Evolutionary conservation across 2,113 vertebrate species (phyloP).

Genomic region (Eudorcas thomsonii): DNA sequence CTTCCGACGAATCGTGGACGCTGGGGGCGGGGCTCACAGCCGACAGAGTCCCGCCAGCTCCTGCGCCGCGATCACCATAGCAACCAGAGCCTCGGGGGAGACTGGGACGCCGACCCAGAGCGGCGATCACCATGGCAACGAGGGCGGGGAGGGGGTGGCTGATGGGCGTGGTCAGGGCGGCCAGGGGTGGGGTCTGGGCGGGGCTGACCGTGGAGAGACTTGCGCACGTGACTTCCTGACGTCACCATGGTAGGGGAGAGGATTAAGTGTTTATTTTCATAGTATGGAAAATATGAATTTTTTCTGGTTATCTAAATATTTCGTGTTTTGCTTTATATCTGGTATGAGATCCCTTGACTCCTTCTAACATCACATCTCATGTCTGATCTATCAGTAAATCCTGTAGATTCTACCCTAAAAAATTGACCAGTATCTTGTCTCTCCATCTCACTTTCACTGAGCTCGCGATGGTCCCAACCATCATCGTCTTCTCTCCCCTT

Average conservation of each 20-base stretch:
- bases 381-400: not conserved
- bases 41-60: not conserved
- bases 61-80: not conserved
- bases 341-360: no score
- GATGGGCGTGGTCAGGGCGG: rapidly evolving
- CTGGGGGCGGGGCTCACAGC: not conserved
- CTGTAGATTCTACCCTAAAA: not conserved
- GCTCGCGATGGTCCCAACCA: not conserved
- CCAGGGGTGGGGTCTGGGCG: not conserved
- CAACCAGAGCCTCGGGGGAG: not conserved
- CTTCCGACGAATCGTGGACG: not conserved
- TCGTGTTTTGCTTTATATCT: not conserved
- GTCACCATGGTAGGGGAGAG: no score
- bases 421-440: not conserved
- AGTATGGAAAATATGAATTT: not conserved
- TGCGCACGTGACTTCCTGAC: rapidly evolving
- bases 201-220: not conserved
- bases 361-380: not conserved
- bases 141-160: not conserved
- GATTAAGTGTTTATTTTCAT: not conserved
- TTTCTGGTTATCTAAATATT: not conserved
- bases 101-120: rapidly evolving
- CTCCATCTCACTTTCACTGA: not conserved
- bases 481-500: not conserved
- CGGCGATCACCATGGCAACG: not conserved